These are phyloP conservation scores for Cerceris ruficornis DNA, from an alignment of 2,888 invertebrate species.

Conservation along the genomic window DNA sequence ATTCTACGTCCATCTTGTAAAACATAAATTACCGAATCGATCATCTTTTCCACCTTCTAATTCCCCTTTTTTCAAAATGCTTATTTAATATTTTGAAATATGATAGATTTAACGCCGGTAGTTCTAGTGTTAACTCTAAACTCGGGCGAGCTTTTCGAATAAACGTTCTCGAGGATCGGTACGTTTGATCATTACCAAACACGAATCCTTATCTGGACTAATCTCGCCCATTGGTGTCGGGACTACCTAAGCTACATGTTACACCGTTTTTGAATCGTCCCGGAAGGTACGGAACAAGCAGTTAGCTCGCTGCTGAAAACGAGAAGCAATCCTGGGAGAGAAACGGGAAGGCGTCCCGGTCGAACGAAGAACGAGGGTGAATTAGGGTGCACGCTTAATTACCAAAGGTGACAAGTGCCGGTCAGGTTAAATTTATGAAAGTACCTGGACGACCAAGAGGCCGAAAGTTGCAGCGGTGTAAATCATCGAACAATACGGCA, in stretches of 20 bases:
- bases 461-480: conserved; percentile 58
- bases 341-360: conserved; percentile 22
- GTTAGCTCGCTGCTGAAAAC: conserved; percentile 34
- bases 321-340: conserved; percentile 23
- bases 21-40: no score
- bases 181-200: conserved; percentile 69
- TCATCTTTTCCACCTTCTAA: no score
- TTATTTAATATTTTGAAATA: no score
- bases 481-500: conserved; percentile 66
- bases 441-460: conserved; percentile 46
- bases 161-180: conserved; percentile 54
- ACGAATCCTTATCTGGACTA: conserved; percentile 60
- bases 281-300: conserved; percentile 45
- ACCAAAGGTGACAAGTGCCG: conserved; percentile 71
- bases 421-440: conserved; percentile 39
- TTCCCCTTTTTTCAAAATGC: no score
- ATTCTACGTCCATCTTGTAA: no score
- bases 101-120: no score
- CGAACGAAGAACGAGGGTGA: conserved; percentile 38
- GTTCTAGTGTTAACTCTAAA: no score
- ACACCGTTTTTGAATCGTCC: conserved; percentile 41
- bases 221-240: conserved; percentile 59
- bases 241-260: conserved; percentile 60
- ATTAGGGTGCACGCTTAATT: conserved; percentile 74
- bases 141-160: no score